Base-by-base conservation (phyloP, 2,797 vertebrate species). In the Echiichthys vipera region DNA sequence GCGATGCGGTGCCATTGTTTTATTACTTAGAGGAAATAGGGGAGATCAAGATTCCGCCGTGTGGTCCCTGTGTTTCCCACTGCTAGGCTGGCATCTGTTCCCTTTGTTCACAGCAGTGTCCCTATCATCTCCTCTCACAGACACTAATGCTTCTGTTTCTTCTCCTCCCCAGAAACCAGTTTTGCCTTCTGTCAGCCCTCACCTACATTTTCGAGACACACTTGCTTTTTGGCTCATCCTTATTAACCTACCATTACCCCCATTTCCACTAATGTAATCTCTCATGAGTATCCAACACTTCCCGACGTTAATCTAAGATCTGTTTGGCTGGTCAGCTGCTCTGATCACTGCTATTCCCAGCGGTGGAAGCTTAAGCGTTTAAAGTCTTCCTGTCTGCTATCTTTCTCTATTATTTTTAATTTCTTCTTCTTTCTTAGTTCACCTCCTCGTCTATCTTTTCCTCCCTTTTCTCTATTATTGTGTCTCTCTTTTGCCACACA, bases 11-110 rank as follows among this genome's bases (percentile, higher is more conserved):
- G 84, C 88, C 89, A 88, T 93, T 93, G 91, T 93, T 93, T 93
- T 93, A 92, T 91, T 91, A 92, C 90, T 90, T 84, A 83, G 87
- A 87, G 89, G 80, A 89, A 89, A 90, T 87, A 72, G 78, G 77
- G 83, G 81, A 81, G 84, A 91, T 90, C 82, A 84, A 77, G 89
- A 91, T 88, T 91, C 89, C 80, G 49, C 85, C n/a, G 72, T 87
- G 91, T 87, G 86, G 86, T 85, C 74, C 62, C 71, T 50, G 45
- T 80, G 73, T 90, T 84, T 89, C 83, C 84, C 84, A 90, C 88
- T 88, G 91, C 83, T 90, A 29, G 78, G 81, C 86, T 88, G 91
- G 87, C 91, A 91, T 94, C 88, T 92, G 90, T 66, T 90, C 87
- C 72, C 81, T 88, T 80, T 88, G 71, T 86, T 84, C 84, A 56